A percentile compares a stretch with the other conserved stretches of the same genome.
phyloP scores from a whole-genome alignment of 1,140 invertebrate genomes.

The Pachyrhynchus sulphureomaculatus region DNA sequence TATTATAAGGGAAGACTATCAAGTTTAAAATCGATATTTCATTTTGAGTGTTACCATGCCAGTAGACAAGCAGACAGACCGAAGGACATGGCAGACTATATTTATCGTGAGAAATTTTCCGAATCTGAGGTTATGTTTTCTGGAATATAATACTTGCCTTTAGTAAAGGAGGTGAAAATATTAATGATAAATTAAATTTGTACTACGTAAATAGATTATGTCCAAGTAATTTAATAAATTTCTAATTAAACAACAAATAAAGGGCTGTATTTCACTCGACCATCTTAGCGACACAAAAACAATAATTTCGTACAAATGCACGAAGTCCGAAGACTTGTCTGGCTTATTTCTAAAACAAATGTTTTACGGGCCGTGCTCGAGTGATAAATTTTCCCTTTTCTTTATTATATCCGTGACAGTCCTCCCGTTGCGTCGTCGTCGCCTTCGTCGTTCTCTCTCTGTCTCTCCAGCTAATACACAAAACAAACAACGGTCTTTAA shows the following conservation, averaged over 20 bases:
- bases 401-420: slow-evolving; percentile 33
- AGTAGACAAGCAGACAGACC: no score
- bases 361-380: slow-evolving; percentile 25
- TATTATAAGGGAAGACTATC: no score
- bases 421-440: not conserved
- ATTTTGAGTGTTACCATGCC: no score
- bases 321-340: slow-evolving; percentile 26
- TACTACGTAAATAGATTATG: no score
- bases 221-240: slow-evolving; percentile 14
- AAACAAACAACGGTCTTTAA: slow-evolving; percentile 18
- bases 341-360: slow-evolving; percentile 35
- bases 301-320: slow-evolving; percentile 29
- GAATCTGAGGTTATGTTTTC: no score
- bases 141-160: no score
- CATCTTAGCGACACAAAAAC: slow-evolving; percentile 22
- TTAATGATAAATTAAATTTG: no score
- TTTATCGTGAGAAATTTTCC: no score
- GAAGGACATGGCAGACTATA: no score
- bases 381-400: slow-evolving; percentile 32
- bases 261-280: slow-evolving; percentile 10
- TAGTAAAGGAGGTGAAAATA: no score
- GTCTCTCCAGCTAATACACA: slow-evolving; percentile 22
- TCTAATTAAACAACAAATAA: slow-evolving; percentile 25
- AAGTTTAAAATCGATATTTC: no score
- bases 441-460: slow-evolving; percentile 4